These are phyloP conservation scores for Uloborus plumipes DNA, from an alignment of 2,888 invertebrate species.

Conservation along the genomic window DNA sequence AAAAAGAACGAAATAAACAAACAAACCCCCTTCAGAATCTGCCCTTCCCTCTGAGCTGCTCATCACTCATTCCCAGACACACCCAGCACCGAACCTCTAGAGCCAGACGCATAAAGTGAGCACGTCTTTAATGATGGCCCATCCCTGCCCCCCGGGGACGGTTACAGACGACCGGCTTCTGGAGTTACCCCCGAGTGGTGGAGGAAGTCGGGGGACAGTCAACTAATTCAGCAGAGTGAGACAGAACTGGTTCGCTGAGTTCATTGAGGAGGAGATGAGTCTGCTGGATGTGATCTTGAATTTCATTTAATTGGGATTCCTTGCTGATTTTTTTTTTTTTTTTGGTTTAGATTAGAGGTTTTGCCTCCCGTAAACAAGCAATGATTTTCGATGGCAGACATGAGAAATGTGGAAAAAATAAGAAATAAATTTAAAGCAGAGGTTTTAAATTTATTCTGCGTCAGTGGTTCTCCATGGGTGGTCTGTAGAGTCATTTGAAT, in stretches of 20 bases:
- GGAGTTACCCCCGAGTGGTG: slow-evolving; percentile 40
- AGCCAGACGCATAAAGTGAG: slow-evolving; percentile 44
- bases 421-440: too few species aligned
- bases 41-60: background rate
- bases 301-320: too few species aligned
- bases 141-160: slow-evolving; percentile 16
- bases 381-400: too few species aligned
- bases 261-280: too few species aligned
- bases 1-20: background rate
- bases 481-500: too few species aligned
- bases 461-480: too few species aligned
- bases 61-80: slow-evolving; percentile 29
- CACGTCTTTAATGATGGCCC: slow-evolving; percentile 18
- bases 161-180: slow-evolving; percentile 33
- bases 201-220: slow-evolving; percentile 5
- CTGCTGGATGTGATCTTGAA: too few species aligned
- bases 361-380: too few species aligned
- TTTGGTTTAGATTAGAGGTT: too few species aligned
- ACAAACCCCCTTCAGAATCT: background rate
- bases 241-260: background rate
- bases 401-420: too few species aligned
- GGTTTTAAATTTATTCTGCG: too few species aligned
- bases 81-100: background rate
- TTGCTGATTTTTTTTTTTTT: too few species aligned
- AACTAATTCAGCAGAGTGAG: background rate